Evolutionary conservation across 2,113 vertebrate genomes (phyloP), one percentile per base, ranked within the genome.

Genomic region (Pithys albifrons): DNA sequence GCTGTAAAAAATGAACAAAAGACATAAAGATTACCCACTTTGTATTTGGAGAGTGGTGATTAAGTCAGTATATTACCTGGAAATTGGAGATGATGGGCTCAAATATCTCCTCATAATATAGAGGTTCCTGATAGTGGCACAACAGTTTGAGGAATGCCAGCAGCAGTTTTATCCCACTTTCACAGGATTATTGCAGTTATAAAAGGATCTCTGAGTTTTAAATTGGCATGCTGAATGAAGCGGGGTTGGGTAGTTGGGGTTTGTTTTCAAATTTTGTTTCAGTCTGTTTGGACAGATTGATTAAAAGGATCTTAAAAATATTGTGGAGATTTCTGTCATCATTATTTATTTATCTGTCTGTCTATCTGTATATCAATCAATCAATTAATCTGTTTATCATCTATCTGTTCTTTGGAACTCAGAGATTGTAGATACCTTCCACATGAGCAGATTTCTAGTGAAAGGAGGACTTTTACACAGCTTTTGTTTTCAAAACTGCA

Each of bases 1-100:
- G 55, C 97, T 92, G 90, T 65, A 65, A 89, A 90, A 96, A 96
- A 74, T 75, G 59, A 85, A 94, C 82, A 96, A 93, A 96, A 73
- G 74, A 52, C 23, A 29, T 78, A 67, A 89, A 79, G 49, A 92
- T 96, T 91, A 66, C 37, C 43, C 89, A 55, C 61, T 96, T 94
- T 96, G 67, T 90, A 16, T 70, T 96, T 76, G 49, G 66, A 91
- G 79, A 92, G 62, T 41, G 57, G 58, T 79, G 88, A 95, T 97
- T 91, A 94, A 96, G 54, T 94, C 82, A 57, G 67, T 73, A 25
- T 12, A 45, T 88, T 90, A 93, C 82, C 62, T 96, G 57, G 79
- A 94, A 95, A 94, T 33, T 79, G 81, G 91, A 94, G 81, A 69
- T 66, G 43, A 79, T 84, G 45, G 87, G 23, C 45, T 70, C 33